These are phyloP conservation scores for Lordiphosa collinella DNA, from an alignment of 1,140 invertebrate species.

Conservation along the genomic window DNA sequence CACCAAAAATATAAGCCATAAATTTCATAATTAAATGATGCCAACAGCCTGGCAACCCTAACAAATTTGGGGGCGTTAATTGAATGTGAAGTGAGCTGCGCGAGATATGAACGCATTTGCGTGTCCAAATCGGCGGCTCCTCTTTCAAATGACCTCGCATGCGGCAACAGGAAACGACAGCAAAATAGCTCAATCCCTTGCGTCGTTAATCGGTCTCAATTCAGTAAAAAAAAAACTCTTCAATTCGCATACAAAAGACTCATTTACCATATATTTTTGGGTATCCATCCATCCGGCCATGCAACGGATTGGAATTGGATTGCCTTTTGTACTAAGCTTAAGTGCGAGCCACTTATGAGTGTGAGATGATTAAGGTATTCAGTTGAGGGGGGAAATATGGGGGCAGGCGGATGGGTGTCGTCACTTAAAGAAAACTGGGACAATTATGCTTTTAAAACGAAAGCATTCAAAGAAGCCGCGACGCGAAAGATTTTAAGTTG, in stretches of 20 bases:
- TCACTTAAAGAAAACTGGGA: too few relatives aligned
- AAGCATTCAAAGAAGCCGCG: too few relatives aligned
- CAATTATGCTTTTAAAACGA: too few relatives aligned
- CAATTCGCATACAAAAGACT: constrained; percentile 62
- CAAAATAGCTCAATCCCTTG: constrained; percentile 59
- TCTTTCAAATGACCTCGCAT: constrained; percentile 29
- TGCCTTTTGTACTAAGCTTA: constrained; percentile 52
- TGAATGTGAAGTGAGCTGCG: constrained; percentile 27
- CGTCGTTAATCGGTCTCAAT: constrained; percentile 54
- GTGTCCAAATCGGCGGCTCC: constrained; percentile 23
- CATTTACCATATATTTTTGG: constrained; percentile 57
- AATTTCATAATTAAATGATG: constrained; percentile 36
- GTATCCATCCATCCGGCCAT: constrained; percentile 37
- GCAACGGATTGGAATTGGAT: constrained; percentile 50
- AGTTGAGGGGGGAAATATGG: too few relatives aligned
- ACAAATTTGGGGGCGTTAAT: constrained; percentile 48
- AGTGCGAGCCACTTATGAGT: constrained; percentile 12
- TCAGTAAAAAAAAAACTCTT: constrained; percentile 52
- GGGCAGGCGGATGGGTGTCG: too few relatives aligned
- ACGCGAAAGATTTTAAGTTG: too few relatives aligned
- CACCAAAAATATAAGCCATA: constrained; percentile 4
- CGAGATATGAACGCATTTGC: constrained; percentile 19
- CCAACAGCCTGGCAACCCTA: constrained; percentile 41
- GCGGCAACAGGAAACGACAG: constrained; percentile 50
- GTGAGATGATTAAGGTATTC: too few relatives aligned